Percentiles rank a stretch among this genome's conserved stretches.
These are phyloP conservation scores for Harpalus rubripes DNA, from an alignment of 2,888 invertebrate genomes.

Conservation along the genomic window DNA sequence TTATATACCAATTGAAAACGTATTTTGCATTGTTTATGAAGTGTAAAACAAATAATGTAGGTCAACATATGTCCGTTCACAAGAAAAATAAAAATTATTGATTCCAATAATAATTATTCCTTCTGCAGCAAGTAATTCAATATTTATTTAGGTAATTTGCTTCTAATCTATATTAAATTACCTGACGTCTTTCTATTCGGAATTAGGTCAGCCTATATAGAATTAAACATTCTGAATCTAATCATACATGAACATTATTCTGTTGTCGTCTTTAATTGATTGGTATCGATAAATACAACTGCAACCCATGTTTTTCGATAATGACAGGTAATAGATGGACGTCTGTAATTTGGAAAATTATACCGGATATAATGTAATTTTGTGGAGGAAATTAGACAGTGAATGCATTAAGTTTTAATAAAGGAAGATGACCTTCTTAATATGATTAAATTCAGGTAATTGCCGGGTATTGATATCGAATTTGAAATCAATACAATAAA, in stretches of 20 bases:
- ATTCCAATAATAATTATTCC: not conserved
- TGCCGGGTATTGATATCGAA: not conserved
- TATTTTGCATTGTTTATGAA: not conserved
- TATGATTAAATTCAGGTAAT: not conserved
- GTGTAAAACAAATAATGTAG: not conserved
- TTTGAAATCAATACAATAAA: not conserved
- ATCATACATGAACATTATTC: not conserved
- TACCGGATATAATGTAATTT: slow-evolving; percentile 2
- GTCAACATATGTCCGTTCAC: not conserved
- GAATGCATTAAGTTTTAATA: slow-evolving; percentile 38
- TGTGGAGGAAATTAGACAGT: slow-evolving; percentile 9
- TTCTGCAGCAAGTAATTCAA: slow-evolving; percentile 3
- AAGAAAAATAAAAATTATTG: slow-evolving; percentile 11
- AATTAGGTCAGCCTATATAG: slow-evolving; percentile 29
- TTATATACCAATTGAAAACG: not conserved
- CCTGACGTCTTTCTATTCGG: not conserved
- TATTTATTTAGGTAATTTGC: slow-evolving; percentile 42
- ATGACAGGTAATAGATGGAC: slow-evolving; percentile 18
- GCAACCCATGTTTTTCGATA: slow-evolving; percentile 14
- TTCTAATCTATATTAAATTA: slow-evolving; percentile 46
- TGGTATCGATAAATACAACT: slow-evolving; percentile 3
- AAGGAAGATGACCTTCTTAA: not conserved
- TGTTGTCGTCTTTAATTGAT: slow-evolving; percentile 23
- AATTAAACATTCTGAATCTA: slow-evolving; percentile 34
- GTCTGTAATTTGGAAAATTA: slow-evolving; percentile 48